Percentiles rank a stretch among this genome's conserved stretches.
Evolutionary conservation across 1,140 invertebrate genomes (phyloP).

Genomic region (Sminthurides bifidus): DNA sequence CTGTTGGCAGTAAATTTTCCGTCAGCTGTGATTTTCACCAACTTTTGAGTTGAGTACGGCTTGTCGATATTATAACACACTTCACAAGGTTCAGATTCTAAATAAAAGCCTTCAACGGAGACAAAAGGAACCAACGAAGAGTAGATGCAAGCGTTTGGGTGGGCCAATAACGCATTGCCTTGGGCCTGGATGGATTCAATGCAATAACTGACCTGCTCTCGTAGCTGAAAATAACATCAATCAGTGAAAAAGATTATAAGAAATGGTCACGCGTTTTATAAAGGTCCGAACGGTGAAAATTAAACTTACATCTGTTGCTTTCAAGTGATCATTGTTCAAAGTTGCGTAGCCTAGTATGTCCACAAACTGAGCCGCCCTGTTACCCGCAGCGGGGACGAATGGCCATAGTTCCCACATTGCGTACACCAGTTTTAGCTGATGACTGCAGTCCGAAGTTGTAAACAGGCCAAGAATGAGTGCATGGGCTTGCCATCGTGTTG

Average conservation of each 20-base stretch:
- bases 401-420: slow-evolving; percentile 56
- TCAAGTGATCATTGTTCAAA: slow-evolving; percentile 51
- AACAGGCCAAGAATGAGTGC: slow-evolving; percentile 56
- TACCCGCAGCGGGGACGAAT: slow-evolving; percentile 73
- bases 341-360: slow-evolving; percentile 89
- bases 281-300: slow-evolving; percentile 34
- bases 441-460: slow-evolving; percentile 31
- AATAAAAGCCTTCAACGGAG: slow-evolving; percentile 88
- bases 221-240: slow-evolving; percentile 40
- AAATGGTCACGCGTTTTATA: no score
- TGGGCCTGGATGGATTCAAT: slow-evolving; percentile 72
- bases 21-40: slow-evolving; percentile 88
- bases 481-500: slow-evolving; percentile 81
- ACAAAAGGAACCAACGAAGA: slow-evolving; percentile 80
- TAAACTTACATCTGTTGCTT: slow-evolving; percentile 28
- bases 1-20: slow-evolving; percentile 96
- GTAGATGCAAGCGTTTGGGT: slow-evolving; percentile 89
- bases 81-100: slow-evolving; percentile 92
- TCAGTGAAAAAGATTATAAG: background rate
- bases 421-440: slow-evolving; percentile 41
- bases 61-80: slow-evolving; percentile 97
- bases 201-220: slow-evolving; percentile 70
- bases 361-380: slow-evolving; percentile 90
- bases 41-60: slow-evolving; percentile 77
- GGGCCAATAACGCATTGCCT: slow-evolving; percentile 73